Base-by-base conservation (phyloP, 2,797 vertebrate genomes). In the Hydrolagus colliei region DNA sequence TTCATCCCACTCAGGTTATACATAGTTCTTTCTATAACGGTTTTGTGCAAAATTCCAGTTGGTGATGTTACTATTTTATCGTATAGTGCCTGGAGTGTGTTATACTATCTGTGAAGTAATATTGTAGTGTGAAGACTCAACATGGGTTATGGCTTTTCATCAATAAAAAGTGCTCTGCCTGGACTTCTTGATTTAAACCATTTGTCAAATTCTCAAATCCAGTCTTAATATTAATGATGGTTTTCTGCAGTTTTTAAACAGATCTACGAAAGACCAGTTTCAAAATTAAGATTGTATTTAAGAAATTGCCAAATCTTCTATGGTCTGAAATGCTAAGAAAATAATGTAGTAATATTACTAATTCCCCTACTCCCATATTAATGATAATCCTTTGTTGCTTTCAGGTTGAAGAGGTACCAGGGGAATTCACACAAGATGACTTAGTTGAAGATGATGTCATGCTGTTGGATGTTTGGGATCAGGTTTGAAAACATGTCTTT, bases 381-480 rank as follows among this genome's bases (percentile, higher is more conserved):
- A 68, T 67, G 27, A 20, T 20, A 63, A 35, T 65, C 2, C 32
- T 16, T 52, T 71, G 3, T 52, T 68, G 9, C 8, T 35, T 84
- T 65, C 88, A 98, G 97, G 95, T 97, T 89, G 96, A 98, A 87
- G 96, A 98, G 85, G 96, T 98, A 73, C 96, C 96, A 2, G 96
- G 95, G 89, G 96, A 97, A 87, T 96, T 96, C 89, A 96, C 93
- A n/a, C 97, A 97, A 90, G 96, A 96, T 0, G 97, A 98, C 90
- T 91, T 98, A 89, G 96, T 96, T 62, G 97, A 97, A 91, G 97
- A 98, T 87, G 96, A 98, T 73, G 96, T 97, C 86, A 98, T 97
- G 97, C 87, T 98, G 78, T 89, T 98, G 86, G 96, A 98, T 87
- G 88, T 92, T 11, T 97, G 96, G 96, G 96, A 97, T 87, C 96